Evolutionary conservation across 2,888 invertebrate genomes (phyloP).

Genomic region (Chorisops tibialis): DNA sequence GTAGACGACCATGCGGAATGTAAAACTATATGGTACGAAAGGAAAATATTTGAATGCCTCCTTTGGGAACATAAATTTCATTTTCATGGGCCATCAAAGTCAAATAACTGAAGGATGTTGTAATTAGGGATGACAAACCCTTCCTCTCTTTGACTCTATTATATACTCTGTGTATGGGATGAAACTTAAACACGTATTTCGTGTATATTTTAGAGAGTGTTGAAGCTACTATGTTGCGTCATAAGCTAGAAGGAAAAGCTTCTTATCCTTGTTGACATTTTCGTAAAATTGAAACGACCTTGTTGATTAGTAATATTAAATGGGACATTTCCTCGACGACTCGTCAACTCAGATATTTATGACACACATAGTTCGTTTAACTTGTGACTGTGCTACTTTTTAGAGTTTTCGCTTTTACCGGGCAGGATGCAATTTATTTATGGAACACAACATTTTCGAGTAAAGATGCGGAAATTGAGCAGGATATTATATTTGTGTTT

Average conservation of each 20-base stretch:
- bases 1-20: too few species aligned
- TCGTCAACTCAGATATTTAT: too few species aligned
- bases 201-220: neutral
- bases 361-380: too few species aligned
- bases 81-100: slow-evolving; percentile 23
- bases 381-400: too few species aligned
- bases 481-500: too few species aligned
- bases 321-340: neutral
- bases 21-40: too few species aligned
- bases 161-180: neutral
- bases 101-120: slow-evolving; percentile 21
- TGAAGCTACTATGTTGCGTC: neutral
- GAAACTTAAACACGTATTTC: neutral
- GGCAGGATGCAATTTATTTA: too few species aligned
- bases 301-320: slow-evolving; percentile 5
- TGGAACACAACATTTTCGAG: too few species aligned
- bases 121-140: slow-evolving; percentile 19
- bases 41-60: slow-evolving; percentile 29
- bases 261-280: slow-evolving; percentile 11
- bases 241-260: slow-evolving; percentile 6
- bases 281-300: neutral
- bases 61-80: slow-evolving; percentile 8
- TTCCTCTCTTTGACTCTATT: too few species aligned
- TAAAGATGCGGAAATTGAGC: too few species aligned
- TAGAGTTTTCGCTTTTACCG: too few species aligned